These are phyloP conservation scores for Corvus moneduloides DNA, from an alignment of 2,113 vertebrate genomes.

Conservation along the genomic window DNA sequence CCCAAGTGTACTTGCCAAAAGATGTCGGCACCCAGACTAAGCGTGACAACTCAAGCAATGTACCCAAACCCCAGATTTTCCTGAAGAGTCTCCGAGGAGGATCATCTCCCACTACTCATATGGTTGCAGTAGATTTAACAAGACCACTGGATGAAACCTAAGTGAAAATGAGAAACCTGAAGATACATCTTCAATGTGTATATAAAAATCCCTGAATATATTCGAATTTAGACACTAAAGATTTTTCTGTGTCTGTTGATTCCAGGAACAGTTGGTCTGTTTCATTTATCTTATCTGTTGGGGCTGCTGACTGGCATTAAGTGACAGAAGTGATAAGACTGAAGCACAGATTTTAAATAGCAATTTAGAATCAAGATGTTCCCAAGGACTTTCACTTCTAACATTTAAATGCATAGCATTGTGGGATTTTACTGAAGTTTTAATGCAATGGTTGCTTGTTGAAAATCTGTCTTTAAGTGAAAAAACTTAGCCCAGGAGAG, in stretches of 20 bases:
- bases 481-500: not conserved
- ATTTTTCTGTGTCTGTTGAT: not conserved
- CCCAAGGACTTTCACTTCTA: not conserved
- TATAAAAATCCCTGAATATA: not conserved
- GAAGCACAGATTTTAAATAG: not conserved
- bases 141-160: slow-evolving; percentile 81
- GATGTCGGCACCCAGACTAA: slow-evolving; percentile 75
- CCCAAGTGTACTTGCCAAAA: slow-evolving; percentile 82
- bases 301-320: not conserved
- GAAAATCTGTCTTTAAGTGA: not conserved
- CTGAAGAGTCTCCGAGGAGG: slow-evolving; percentile 83
- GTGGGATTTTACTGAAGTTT: not conserved
- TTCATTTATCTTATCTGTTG: not conserved
- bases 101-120: slow-evolving; percentile 6
- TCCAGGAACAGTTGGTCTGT: not conserved
- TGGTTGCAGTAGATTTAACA: slow-evolving; percentile 81
- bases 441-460: not conserved
- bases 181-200: not conserved
- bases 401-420: not conserved
- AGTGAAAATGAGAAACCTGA: not conserved
- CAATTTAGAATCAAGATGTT: not conserved
- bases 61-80: slow-evolving; percentile 82
- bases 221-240: not conserved
- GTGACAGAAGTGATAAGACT: not conserved
- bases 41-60: slow-evolving; percentile 67